A percentile compares a stretch with the other conserved stretches of the same genome.
phyloP scores from a whole-genome alignment of 2,888 invertebrate species.

The Archips crataeganus region DNA sequence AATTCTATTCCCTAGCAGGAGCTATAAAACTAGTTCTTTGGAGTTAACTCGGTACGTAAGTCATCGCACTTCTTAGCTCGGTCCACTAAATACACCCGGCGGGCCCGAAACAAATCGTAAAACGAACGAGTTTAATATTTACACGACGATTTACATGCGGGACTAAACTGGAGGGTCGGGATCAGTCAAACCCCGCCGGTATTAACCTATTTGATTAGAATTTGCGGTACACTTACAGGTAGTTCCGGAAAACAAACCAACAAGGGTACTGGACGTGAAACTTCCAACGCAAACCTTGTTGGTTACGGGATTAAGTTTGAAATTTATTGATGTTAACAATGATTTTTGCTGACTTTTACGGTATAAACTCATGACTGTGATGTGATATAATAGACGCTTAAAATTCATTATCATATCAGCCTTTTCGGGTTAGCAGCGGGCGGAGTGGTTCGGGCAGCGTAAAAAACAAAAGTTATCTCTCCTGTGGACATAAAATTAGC shows the following conservation, averaged over 20 bases:
- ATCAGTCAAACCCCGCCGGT: conserved; percentile 26
- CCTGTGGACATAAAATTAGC: too few species aligned
- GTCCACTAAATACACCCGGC: background rate
- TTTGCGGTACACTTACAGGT: conserved; percentile 30
- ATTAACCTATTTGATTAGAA: conserved; percentile 34
- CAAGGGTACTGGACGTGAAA: conserved; percentile 6
- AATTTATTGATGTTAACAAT: background rate
- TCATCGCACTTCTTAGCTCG: background rate
- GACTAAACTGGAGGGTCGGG: conserved; percentile 2
- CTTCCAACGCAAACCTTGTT: background rate
- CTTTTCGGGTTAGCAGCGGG: too few species aligned
- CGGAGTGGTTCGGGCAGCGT: too few species aligned
- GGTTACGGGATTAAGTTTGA: background rate
- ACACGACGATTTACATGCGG: conserved; percentile 31
- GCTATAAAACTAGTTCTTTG: background rate
- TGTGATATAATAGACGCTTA: too few species aligned
- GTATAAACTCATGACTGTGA: too few species aligned
- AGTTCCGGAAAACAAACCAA: background rate
- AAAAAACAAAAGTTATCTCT: too few species aligned
- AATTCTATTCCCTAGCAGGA: too few species aligned
- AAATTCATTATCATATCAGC: too few species aligned
- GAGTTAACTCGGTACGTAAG: background rate
- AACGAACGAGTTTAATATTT: conserved; percentile 32
- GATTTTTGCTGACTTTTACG: too few species aligned
- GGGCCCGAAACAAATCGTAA: conserved; percentile 6